Percentiles rank a stretch among this genome's conserved stretches.
Conservation (phyloP, 1,140 invertebrate species). For the Drosophila repletoides region DNA sequence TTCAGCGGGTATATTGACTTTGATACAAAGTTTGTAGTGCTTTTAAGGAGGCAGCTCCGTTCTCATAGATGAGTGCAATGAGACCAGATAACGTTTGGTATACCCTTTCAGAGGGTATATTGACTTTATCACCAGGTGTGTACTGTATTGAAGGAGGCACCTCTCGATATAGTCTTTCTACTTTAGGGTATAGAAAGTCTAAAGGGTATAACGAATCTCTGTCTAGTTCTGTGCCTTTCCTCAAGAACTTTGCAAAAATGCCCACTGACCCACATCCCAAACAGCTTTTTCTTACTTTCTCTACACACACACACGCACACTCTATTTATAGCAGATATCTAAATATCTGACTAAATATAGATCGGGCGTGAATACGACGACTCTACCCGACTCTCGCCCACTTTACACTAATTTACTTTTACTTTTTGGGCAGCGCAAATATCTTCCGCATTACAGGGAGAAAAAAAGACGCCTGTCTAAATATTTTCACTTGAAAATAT, state of each 20-base stretch:
- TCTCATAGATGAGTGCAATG: too few relatives aligned
- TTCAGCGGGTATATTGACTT: too few relatives aligned
- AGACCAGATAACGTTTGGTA: too few relatives aligned
- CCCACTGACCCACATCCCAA: conserved; percentile 56
- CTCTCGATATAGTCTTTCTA: too few relatives aligned
- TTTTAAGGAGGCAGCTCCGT: too few relatives aligned
- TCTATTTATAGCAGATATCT: conserved; percentile 49
- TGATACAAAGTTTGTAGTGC: too few relatives aligned
- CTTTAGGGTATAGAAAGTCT: too few relatives aligned
- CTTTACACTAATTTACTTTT: conserved; percentile 61
- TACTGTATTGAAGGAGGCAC: too few relatives aligned
- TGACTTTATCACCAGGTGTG: too few relatives aligned
- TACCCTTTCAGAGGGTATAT: too few relatives aligned
- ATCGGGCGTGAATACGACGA: not conserved
- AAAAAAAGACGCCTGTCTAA: not conserved
- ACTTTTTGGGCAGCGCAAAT: conserved; percentile 31
- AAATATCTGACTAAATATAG: conserved; percentile 55
- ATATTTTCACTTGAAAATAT: not conserved
- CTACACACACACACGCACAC: not conserved
- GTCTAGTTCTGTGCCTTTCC: not conserved
- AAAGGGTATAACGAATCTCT: too few relatives aligned
- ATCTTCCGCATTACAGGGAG: conserved; percentile 59
- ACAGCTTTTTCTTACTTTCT: not conserved
- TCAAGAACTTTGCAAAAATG: conserved; percentile 16
- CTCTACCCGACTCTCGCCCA: conserved; percentile 56